Base-by-base conservation (phyloP, 2,797 vertebrate species). In the Cygnus olor region DNA sequence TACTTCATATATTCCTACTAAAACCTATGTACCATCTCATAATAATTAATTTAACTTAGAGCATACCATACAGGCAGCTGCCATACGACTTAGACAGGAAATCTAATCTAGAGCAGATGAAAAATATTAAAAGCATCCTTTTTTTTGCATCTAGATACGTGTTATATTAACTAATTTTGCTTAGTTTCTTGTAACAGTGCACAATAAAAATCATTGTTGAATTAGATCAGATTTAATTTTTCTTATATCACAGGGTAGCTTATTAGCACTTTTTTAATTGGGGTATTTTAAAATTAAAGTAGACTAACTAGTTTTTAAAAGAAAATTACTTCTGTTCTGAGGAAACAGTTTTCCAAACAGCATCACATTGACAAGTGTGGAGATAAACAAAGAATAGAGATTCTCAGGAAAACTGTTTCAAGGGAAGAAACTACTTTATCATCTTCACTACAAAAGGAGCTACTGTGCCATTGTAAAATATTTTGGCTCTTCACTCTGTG, bases 401-500 rank as follows among this genome's bases (percentile, higher is more conserved):
- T 76, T 81, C 16, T 56, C 73, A 66, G 71, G 70, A 84, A 96
- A 94, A 93, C 63, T 66, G n/a, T 47, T 79, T n/a, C 47, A 63
- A 76, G 42, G 53, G 72, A 89, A 83, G 56, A 89, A 89, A 65
- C 49, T 80, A 79, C 40, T 84, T 16, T 42, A 86, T 34, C 28
- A 72, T 36, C 64, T 74, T 73, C 69, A 25, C 34, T 70, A 25
- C 12, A 71, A 76, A 70, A 91, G 57, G 42, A 85, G 24, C 25
- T 84, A 57, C 68, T 22, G 71, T 87, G 89, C 82, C 78, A 80
- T 18, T 60, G 38, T 60, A 90, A 94, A 82, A 68, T 73, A 95
- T n/a, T 88, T 81, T 60, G 86, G 68, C 57, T 87, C 85, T 93
- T 91, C 64, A 89, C 74, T 94, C 4, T 44, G 58, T 27, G 81